Evolutionary conservation across 2,888 invertebrate genomes (phyloP).

Genomic region (Octodonta nipae): DNA sequence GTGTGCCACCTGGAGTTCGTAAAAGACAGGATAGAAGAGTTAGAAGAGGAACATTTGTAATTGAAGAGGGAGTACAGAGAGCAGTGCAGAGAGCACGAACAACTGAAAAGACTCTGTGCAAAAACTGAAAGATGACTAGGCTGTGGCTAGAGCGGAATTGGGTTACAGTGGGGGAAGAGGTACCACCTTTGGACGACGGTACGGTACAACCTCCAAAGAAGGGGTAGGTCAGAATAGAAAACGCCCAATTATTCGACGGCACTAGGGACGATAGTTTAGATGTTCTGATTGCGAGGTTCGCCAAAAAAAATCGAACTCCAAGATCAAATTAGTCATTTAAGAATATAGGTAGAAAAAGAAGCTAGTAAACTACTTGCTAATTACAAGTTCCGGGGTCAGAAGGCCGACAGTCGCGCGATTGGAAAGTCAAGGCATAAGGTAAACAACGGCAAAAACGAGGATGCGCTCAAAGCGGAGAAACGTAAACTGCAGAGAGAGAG

Average conservation of each 20-base stretch:
- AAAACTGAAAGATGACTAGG: conserved; percentile 67
- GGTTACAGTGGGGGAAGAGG: conserved; percentile 66
- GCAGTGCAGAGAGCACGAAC: conserved; percentile 75
- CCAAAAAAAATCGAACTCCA: conserved; percentile 66
- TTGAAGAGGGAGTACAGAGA: conserved; percentile 71
- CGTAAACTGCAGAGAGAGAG: conserved; percentile 87
- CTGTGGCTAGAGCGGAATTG: conserved; percentile 62
- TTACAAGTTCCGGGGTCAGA: conserved; percentile 89
- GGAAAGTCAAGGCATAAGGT: conserved; percentile 90
- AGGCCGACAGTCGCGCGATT: conserved; percentile 82
- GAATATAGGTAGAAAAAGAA: conserved; percentile 86
- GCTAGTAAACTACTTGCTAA: conserved; percentile 81
- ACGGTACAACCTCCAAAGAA: conserved; percentile 37
- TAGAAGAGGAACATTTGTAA: conserved; percentile 78
- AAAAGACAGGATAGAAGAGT: conserved; percentile 75
- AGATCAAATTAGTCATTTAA: conserved; percentile 76
- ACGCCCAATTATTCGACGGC: conserved; percentile 61
- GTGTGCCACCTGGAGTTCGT: no score
- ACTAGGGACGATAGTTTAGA: conserved; percentile 65
- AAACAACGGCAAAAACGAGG: conserved; percentile 81
- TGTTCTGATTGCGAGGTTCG: conserved; percentile 78
- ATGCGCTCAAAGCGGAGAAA: conserved; percentile 87
- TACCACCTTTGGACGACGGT: conserved; percentile 34
- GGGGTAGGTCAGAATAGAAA: conserved; percentile 70
- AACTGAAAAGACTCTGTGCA: conserved; percentile 64